A percentile compares a stretch with the other conserved stretches of the same genome.
Evolutionary conservation across 2,113 vertebrate genomes (phyloP).

Genomic region (Petrocephalus microphthalmus): DNA sequence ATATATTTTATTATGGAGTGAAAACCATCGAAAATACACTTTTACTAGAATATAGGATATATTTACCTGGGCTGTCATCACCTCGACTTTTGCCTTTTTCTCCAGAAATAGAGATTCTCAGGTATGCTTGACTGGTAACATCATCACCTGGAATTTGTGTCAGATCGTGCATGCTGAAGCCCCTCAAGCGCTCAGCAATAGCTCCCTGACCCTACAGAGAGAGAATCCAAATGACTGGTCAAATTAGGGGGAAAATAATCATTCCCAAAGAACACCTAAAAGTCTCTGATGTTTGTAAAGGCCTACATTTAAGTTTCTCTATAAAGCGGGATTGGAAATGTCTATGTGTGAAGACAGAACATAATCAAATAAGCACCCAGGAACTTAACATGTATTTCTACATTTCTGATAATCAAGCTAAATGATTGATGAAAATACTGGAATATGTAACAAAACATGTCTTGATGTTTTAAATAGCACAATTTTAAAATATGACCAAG

Average conservation of each 20-base stretch:
- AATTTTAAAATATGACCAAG: not conserved
- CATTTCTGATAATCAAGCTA: not conserved
- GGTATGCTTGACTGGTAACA: conserved; percentile 54
- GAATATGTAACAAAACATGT: not conserved
- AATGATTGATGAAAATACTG: not conserved
- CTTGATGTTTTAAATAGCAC: not conserved
- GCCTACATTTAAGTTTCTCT: not conserved
- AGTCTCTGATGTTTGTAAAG: not conserved
- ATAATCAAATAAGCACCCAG: not conserved
- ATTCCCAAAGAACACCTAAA: not conserved
- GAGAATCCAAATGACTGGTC: not conserved
- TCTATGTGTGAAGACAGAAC: not conserved
- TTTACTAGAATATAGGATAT: not conserved
- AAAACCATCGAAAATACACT: not conserved
- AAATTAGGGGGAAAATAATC: not conserved
- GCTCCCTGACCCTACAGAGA: conserved; percentile 74
- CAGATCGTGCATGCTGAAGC: conserved; percentile 79
- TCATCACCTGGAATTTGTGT: conserved; percentile 70
- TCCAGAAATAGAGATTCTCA: conserved; percentile 48
- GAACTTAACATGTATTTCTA: not conserved
- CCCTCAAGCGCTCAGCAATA: conserved; percentile 75
- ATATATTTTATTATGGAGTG: not conserved
- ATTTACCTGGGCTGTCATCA: conserved; percentile 29
- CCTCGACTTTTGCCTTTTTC: conserved; percentile 9
- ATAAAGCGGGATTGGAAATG: not conserved